Percentiles rank a stretch among this genome's conserved stretches.
These are phyloP conservation scores for Myiozetetes cayanensis DNA, from an alignment of 2,113 vertebrate genomes.

Conservation along the genomic window DNA sequence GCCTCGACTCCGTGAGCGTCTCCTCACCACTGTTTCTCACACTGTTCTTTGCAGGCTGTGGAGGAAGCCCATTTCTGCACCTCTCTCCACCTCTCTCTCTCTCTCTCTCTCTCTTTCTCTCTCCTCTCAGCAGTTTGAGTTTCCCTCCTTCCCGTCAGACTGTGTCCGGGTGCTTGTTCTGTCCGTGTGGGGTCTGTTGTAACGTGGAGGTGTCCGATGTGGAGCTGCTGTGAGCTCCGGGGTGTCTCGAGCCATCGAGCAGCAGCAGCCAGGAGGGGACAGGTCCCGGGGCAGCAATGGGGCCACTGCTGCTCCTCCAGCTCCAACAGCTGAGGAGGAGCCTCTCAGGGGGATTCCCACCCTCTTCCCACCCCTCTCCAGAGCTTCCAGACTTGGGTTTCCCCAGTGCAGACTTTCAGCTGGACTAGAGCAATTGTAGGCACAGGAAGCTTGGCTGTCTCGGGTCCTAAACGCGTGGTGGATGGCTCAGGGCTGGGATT, in stretches of 20 bases:
- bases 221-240: neutral
- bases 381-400: neutral
- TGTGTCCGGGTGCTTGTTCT: conserved; percentile 70
- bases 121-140: conserved; percentile 68
- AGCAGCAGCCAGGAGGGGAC: neutral
- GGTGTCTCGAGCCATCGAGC: neutral
- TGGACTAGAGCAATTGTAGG: neutral
- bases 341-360: neutral
- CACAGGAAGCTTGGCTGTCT: neutral
- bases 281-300: neutral
- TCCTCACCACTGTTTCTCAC: conserved; percentile 71
- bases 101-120: conserved; percentile 52
- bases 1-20: conserved; percentile 71
- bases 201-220: conserved; percentile 48
- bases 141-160: conserved; percentile 57
- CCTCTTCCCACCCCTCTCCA: neutral
- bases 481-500: neutral
- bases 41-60: conserved; percentile 81
- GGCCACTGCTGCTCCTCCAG: neutral
- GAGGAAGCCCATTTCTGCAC: conserved; percentile 82
- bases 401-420: neutral
- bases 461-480: fast-evolving
- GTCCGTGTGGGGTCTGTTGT: conserved; percentile 63
- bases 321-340: neutral
- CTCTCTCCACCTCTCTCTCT: conserved; percentile 58